Conservation (phyloP, 2,113 vertebrate genomes). For the Barnardius zonarius region DNA sequence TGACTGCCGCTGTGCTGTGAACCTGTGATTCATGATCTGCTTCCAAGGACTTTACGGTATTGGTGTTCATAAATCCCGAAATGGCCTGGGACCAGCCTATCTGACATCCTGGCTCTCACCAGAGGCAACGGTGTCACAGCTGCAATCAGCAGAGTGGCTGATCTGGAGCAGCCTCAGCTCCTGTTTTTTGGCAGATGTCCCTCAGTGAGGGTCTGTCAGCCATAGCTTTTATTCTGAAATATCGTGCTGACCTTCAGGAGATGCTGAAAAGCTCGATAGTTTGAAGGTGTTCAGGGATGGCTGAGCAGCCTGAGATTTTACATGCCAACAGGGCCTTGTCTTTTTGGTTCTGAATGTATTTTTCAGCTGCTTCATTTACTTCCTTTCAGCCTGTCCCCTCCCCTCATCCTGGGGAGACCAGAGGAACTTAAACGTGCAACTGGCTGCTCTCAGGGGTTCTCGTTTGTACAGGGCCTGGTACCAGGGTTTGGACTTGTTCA, state of each 20-base stretch:
- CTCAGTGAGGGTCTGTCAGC: slow-evolving; percentile 2
- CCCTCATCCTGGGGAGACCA: not conserved
- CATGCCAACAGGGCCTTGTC: not conserved
- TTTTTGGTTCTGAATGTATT: not conserved
- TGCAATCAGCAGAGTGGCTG: slow-evolving; percentile 51
- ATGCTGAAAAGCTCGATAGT: not conserved
- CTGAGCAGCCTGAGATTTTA: not conserved
- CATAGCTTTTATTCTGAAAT: slow-evolving; percentile 30
- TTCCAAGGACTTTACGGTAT: slow-evolving; percentile 20
- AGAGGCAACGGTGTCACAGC: slow-evolving; percentile 49
- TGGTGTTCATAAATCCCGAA: slow-evolving; percentile 47
- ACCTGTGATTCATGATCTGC: slow-evolving; percentile 54
- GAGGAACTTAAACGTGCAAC: not conserved
- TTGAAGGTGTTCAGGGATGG: not conserved
- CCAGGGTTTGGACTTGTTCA: not conserved
- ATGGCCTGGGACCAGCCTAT: slow-evolving; percentile 41
- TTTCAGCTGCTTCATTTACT: not conserved
- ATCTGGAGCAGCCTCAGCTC: slow-evolving; percentile 10
- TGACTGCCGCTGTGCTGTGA: not conserved
- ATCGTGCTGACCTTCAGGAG: slow-evolving; percentile 41
- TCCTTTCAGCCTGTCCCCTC: not conserved
- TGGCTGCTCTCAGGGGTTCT: not conserved
- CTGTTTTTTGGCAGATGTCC: slow-evolving; percentile 36
- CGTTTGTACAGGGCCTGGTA: not conserved
- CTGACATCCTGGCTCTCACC: slow-evolving; percentile 38